These are phyloP conservation scores for Drosophila tani DNA, from an alignment of 1,140 invertebrate genomes.

Conservation along the genomic window DNA sequence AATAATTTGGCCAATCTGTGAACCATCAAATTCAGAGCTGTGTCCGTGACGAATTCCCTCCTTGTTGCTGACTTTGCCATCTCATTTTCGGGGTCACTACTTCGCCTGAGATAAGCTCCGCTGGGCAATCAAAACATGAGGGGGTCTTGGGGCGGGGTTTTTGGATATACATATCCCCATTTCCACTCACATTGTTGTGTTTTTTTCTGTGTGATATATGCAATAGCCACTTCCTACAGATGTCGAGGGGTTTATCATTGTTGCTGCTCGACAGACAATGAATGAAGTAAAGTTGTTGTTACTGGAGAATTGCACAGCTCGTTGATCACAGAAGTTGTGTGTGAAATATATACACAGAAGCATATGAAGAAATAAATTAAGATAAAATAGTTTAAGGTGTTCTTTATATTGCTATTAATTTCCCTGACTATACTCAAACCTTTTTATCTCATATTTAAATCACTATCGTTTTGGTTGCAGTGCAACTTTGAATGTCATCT, in stretches of 20 bases:
- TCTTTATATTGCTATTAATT: background rate
- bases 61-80: conserved; percentile 24
- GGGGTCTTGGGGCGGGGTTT: background rate
- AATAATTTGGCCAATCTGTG: conserved; percentile 25
- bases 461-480: background rate
- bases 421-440: background rate
- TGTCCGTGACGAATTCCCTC: conserved; percentile 33
- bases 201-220: conserved; percentile 43
- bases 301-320: conserved; percentile 62
- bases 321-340: conserved; percentile 46
- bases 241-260: conserved; percentile 37
- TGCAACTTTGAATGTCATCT: conserved; percentile 46
- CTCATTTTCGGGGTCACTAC: conserved; percentile 48
- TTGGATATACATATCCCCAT: conserved; percentile 21
- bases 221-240: conserved; percentile 66
- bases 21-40: conserved; percentile 42
- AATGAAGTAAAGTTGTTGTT: conserved; percentile 57
- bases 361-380: background rate
- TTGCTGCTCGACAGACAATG: conserved; percentile 56
- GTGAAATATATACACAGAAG: background rate
- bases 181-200: conserved; percentile 15
- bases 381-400: background rate
- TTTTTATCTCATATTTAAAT: background rate
- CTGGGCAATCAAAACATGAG: conserved; percentile 40
- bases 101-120: conserved; percentile 60